Base-by-base conservation (phyloP, 2,113 vertebrate genomes). In the Pangasianodon hypophthalmus region DNA sequence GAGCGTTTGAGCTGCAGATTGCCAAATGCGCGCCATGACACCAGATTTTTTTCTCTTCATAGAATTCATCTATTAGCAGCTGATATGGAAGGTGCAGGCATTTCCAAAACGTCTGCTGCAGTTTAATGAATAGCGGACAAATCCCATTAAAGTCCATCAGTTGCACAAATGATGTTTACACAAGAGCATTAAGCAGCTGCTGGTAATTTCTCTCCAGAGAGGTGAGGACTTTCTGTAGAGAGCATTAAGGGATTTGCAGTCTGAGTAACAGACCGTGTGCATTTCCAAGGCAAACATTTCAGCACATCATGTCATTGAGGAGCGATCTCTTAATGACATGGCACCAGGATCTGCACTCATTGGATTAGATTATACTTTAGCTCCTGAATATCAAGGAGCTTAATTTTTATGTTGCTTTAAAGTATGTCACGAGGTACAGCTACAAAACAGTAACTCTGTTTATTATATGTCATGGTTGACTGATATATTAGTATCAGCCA, bases 101-200 rank as follows among this genome's bases (percentile, higher is more conserved):
- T 85, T 82, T 85, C 87, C 79, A 32, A 67, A 85, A 88, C 41
- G 69, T 73, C 73, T 81, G 82, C 90, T 91, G 46, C 37, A 46
- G 87, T 71, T 91, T 87, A 92, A 94, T 91, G 54, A 91, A 92
- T 26, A 86, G 90, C 1, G 84, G 85, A 90, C 89, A 87, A 71
- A 89, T 62, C 44, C 77, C 41, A 79, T 89, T 67, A 89, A 88
- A 84, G 75, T 84, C 88, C 69, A 92, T 91, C 21, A 82, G 75
- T 89, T 83, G 87, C 85, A 77, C 87, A 93, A 92, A 92, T 81
- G 79, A 90, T 91, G 91, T 90, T 91, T 77, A 91, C 81, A 88
- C 89, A 88, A 84, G 87, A 85, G 84, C 48, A 90, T 64, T 75
- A 46, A 92, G 50, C 89, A 92, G n/a, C 89, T 84, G 89, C 77